Evolutionary conservation across 2,888 invertebrate species (phyloP), one percentile per base, ranked within the genome.

Genomic region (Leptinotarsa juncta): DNA sequence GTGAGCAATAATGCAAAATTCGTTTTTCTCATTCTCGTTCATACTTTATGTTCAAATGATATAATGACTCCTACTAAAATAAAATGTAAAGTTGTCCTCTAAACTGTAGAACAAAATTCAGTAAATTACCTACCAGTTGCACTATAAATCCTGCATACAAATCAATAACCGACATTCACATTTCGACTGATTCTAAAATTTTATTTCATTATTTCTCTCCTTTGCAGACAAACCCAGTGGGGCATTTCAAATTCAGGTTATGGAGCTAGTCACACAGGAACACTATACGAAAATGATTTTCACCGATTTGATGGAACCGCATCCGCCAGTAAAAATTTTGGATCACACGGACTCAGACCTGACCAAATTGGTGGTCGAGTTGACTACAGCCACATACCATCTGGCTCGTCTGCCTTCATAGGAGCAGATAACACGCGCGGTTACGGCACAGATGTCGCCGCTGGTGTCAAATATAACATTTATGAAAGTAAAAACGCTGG

Each of bases 321-420:
- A 26, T 82, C 77, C 32, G 81, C 75, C 2, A 74, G 79, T 10
- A 83, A 83, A 74, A 79, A 80, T 73, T 83, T 81, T 60, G 66
- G 65, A n/a, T 74, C 77, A 3, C 77, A 71, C n/a, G 81, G 81
- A 20, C 65, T 75, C 49, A 79, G 79, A 26, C 83, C 83, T 15
- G 79, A 79, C 15, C 81, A 80, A n/a, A 51, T 78, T 71, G 83
- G 83, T 60, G 83, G 83, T 20, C 78, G 79, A 53, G 53, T 84
- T 65, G 82, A 81, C 67, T 84, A 84, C 72, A 42, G 73, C 15
- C 82, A 84, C 75, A 76, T 76, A 42, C 83, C 83, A 16, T 81
- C 81, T 26, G 81, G 81, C 32, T 81, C 82, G 1, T 50, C 69
- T 66, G 74, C 83, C 15, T 82, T 82, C 50, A 15, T 82, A 7